These are phyloP conservation scores for Cremastinae sp. DNA, from an alignment of 2,888 invertebrate species.

Conservation along the genomic window DNA sequence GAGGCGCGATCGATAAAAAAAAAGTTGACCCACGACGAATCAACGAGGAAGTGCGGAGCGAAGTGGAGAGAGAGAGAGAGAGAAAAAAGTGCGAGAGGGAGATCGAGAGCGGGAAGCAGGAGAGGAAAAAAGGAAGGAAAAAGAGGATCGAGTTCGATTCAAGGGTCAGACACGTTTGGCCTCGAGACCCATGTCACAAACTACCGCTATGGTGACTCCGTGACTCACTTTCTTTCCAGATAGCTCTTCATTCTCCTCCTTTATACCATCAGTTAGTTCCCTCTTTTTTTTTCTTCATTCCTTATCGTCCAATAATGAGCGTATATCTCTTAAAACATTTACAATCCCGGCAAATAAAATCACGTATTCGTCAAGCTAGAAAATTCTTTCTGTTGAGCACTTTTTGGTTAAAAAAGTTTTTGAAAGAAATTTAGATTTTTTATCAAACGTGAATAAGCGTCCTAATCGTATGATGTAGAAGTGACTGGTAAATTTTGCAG, in stretches of 20 bases:
- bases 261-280: too few relatives aligned
- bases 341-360: neutral
- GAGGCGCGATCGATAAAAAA: slow-evolving; percentile 29
- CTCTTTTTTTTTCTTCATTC: neutral
- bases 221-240: slow-evolving; percentile 43
- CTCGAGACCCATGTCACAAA: slow-evolving; percentile 45
- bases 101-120: slow-evolving; percentile 9
- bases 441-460: too few relatives aligned
- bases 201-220: slow-evolving; percentile 32
- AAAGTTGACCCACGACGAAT: slow-evolving; percentile 35
- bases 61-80: slow-evolving; percentile 6
- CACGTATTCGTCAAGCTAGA: too few relatives aligned
- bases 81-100: slow-evolving; percentile 2
- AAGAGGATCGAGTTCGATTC: slow-evolving; percentile 43
- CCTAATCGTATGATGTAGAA: too few relatives aligned
- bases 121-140: slow-evolving; percentile 5
- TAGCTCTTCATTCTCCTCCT: slow-evolving; percentile 4
- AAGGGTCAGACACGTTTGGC: slow-evolving; percentile 51
- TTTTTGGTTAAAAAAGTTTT: too few relatives aligned
- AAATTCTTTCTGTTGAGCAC: too few relatives aligned
- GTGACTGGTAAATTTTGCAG: too few relatives aligned
- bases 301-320: neutral
- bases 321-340: neutral
- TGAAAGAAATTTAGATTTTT: too few relatives aligned
- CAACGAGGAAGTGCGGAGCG: slow-evolving; percentile 26